Percentiles rank a stretch among this genome's conserved stretches.
These are phyloP conservation scores for Cryptus armator DNA, from an alignment of 2,888 invertebrate genomes.

Conservation along the genomic window DNA sequence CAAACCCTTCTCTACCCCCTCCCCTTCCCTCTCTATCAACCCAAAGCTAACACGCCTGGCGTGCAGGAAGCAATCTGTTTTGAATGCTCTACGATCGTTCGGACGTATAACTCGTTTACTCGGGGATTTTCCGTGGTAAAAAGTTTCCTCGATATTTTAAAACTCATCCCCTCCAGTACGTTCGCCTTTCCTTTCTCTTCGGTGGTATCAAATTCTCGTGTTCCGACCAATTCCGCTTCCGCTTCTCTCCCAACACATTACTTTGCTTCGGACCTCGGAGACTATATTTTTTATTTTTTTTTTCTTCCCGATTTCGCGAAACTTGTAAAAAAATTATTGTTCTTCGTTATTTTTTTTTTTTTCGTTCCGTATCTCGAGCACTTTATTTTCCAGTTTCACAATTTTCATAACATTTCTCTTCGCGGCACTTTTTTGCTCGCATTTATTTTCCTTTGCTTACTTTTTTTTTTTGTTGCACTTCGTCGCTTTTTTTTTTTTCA, in stretches of 20 bases:
- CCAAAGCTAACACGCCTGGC: conserved; percentile 1
- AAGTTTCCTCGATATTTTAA: conserved; percentile 61
- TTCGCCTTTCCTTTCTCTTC: neutral
- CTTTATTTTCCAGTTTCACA: neutral
- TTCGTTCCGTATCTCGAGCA: neutral
- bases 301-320: neutral
- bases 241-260: conserved; percentile 4
- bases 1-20: neutral
- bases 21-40: neutral
- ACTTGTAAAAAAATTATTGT: conserved; percentile 17
- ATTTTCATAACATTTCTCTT: neutral
- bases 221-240: conserved; percentile 5
- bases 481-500: neutral
- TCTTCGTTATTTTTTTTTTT: neutral
- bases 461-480: neutral
- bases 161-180: conserved; percentile 5
- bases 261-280: neutral
- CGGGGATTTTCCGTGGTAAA: conserved; percentile 58
- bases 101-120: conserved; percentile 59
- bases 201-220: conserved; percentile 54
- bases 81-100: conserved; percentile 62
- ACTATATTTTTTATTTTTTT: neutral
- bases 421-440: neutral
- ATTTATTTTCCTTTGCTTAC: conserved; percentile 1
- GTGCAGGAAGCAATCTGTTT: conserved; percentile 61